Evolutionary conservation across 2,113 vertebrate genomes (phyloP).

Genomic region (Oryzias javanicus): DNA sequence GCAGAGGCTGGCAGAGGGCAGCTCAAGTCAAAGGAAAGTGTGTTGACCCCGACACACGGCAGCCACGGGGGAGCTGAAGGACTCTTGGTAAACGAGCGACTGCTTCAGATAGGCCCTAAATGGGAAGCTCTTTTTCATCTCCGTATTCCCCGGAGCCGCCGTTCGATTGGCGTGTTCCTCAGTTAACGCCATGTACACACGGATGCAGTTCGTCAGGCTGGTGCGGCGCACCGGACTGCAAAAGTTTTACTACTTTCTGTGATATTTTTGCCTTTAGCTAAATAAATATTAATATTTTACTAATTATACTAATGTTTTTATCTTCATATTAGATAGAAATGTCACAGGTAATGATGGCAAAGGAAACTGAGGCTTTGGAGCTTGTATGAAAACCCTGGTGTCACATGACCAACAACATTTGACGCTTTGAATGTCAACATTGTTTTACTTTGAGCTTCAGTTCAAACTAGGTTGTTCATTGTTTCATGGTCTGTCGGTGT

Average conservation of each 20-base stretch:
- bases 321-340: too few relatives aligned
- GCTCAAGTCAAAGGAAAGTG: constrained; percentile 23
- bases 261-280: too few relatives aligned
- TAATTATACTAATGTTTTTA: too few relatives aligned
- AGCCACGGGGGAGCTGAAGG: constrained; percentile 41
- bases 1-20: constrained; percentile 23
- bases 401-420: too few relatives aligned
- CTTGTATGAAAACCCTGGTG: too few relatives aligned
- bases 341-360: too few relatives aligned
- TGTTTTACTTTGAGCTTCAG: too few relatives aligned
- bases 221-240: not conserved
- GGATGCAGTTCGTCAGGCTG: constrained; percentile 1
- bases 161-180: constrained; percentile 38
- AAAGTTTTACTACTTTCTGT: not conserved
- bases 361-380: too few relatives aligned
- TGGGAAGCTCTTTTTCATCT: constrained; percentile 36
- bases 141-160: constrained; percentile 34
- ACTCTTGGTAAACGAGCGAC: constrained; percentile 37
- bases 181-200: constrained; percentile 16
- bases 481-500: too few relatives aligned
- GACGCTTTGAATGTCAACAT: too few relatives aligned
- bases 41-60: constrained; percentile 51
- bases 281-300: too few relatives aligned
- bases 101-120: constrained; percentile 40
- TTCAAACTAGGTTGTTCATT: too few relatives aligned